Base-by-base conservation (phyloP, 64 coral and sea anemone genomes). In the Actinia equina region DNA sequence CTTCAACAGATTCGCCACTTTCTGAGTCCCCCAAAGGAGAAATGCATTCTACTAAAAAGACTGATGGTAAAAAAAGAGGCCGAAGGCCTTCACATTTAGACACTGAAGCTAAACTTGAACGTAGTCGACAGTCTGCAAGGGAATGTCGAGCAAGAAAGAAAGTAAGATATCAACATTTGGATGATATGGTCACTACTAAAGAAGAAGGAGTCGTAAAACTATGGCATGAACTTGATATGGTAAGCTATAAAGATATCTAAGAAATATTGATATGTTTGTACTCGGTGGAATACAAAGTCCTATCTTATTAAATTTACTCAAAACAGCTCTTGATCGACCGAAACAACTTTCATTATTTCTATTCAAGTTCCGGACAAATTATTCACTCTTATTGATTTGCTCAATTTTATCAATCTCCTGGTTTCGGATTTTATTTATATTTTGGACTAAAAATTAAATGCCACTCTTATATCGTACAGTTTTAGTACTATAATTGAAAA, bases 61-160 rank as follows among this genome's bases (percentile, higher is more conserved):
- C 77, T 64, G 86, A 83, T 49, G 97, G 97, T 22, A 99, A 91
- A 77, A n/a, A 99, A 67, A 77, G 97, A 3, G 97, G 97, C 54
- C 82, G 97, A 90, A 93, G 91, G 82, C 97, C 97, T 14, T 93
- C 97, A n/a, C 92, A 99, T 95, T 92, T 99, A 84, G 93, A 99
- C 85, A 77, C 89, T 17, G 97, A 99, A 87, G 97, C 97, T n/a
- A 99, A 99, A 84, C 90, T 99, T 77, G 97, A 99, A 67, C 87
- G 97, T 69, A 99, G 97, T 69, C 80, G 97, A 1, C 97, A 99
- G 52, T 99, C 97, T 17, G 97, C 97, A 3, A 92, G 97, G 76
- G 97, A 99, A 41, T 99, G 97, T 61, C 88, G 97, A 14, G 97
- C 97, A 41, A 84, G 97, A 51, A 99, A 99, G 86, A 99, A 99